These are phyloP conservation scores for Cliona cf. orientalis DNA, from an alignment of 37 sponge, comb jelly and placozoan species.

Conservation along the genomic window DNA sequence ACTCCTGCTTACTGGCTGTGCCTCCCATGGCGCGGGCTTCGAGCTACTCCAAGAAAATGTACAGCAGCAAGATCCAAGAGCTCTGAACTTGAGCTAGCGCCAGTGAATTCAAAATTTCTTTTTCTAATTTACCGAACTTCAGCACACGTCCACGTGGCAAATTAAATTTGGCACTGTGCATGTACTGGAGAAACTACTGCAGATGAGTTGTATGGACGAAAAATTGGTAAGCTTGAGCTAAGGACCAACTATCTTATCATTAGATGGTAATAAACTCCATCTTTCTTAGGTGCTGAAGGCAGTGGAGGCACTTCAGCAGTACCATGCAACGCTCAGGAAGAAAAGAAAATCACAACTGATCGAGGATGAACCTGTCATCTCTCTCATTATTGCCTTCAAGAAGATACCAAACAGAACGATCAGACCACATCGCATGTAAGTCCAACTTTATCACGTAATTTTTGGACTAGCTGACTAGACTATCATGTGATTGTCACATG, in stretches of 20 bases:
- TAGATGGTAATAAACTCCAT: not conserved
- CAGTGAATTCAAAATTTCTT: too few relatives aligned
- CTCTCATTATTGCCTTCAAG: slow-evolving; percentile 63
- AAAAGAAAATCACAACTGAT: slow-evolving; percentile 44
- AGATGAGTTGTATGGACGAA: too few relatives aligned
- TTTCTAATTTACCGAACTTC: not conserved
- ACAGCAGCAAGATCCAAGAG: not conserved
- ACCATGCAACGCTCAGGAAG: slow-evolving; percentile 24
- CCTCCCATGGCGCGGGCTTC: slow-evolving; percentile 74
- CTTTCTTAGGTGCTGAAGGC: slow-evolving; percentile 59
- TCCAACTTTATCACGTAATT: not conserved
- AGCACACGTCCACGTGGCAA: not conserved
- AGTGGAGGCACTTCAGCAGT: slow-evolving; percentile 63
- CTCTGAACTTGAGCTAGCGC: not conserved
- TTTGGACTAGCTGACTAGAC: not conserved
- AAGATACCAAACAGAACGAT: slow-evolving; percentile 64
- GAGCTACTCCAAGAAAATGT: not conserved
- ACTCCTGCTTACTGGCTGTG: slow-evolving; percentile 74
- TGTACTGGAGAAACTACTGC: not conserved
- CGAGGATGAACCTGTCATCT: slow-evolving; percentile 54
- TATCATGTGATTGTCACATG: not conserved
- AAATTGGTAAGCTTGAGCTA: slow-evolving; percentile 8
- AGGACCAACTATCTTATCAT: not conserved
- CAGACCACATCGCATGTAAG: slow-evolving; percentile 68
- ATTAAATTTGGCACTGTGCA: not conserved